Evolutionary conservation across 2,888 invertebrate genomes (phyloP).

Genomic region (Microplitis manilae): DNA sequence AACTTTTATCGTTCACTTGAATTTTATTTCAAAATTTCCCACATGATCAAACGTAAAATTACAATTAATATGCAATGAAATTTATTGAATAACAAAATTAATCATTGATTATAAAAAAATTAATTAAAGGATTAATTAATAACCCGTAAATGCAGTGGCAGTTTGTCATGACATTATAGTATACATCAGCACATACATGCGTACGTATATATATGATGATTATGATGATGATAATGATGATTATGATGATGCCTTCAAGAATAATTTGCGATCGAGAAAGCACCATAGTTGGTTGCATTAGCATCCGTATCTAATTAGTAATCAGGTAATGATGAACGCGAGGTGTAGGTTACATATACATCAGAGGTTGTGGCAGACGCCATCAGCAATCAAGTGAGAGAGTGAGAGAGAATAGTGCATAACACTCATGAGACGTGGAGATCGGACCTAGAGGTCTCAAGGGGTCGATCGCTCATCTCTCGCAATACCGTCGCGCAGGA

Average conservation of each 20-base stretch:
- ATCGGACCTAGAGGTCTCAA: slow-evolving; percentile 61
- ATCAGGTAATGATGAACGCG: slow-evolving; percentile 35
- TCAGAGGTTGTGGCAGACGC: slow-evolving; percentile 29
- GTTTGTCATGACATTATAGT: background rate
- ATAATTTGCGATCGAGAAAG: slow-evolving; percentile 20
- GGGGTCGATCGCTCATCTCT: slow-evolving; percentile 68
- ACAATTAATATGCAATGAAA: background rate
- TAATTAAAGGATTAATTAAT: slow-evolving; percentile 22
- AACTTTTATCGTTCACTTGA: background rate
- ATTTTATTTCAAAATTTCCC: too few relatives aligned
- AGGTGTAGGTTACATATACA: slow-evolving; percentile 30
- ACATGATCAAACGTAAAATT: too few relatives aligned
- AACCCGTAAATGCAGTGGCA: slow-evolving; percentile 20
- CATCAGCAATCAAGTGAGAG: slow-evolving; percentile 14
- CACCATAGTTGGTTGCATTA: slow-evolving; percentile 26
- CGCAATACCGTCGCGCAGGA: slow-evolving; percentile 57
- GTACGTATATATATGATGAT: background rate
- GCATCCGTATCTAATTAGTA: slow-evolving; percentile 32
- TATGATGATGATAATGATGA: background rate
- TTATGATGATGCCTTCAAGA: background rate
- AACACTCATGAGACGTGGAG: slow-evolving; percentile 46
- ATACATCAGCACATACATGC: background rate
- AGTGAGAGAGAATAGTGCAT: slow-evolving; percentile 4
- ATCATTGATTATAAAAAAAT: background rate
- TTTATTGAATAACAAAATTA: slow-evolving; percentile 1